These are phyloP conservation scores for Betta splendens DNA, from an alignment of 2,797 vertebrate species.

Conservation along the genomic window DNA sequence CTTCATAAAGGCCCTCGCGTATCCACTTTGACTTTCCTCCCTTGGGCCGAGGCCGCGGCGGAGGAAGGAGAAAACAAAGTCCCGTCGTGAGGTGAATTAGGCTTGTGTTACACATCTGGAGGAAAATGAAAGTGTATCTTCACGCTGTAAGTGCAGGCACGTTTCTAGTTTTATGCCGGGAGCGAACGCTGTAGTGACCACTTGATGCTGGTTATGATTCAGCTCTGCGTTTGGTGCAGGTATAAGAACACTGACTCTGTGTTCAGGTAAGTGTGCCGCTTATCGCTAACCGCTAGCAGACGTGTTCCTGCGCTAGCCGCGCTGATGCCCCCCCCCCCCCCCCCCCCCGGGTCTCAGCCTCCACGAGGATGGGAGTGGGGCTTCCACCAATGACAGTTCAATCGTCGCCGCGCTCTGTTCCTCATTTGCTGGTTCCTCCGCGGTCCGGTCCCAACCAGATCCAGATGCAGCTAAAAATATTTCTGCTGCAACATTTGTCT, in stretches of 20 bases:
- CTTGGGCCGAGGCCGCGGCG: slow-evolving; percentile 52
- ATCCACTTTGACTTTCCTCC: slow-evolving; percentile 63
- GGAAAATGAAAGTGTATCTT: slow-evolving; percentile 34
- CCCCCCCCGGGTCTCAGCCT: slow-evolving; percentile 25
- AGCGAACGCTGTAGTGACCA: slow-evolving; percentile 60
- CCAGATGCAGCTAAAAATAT: slow-evolving; percentile 87
- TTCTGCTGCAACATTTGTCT: slow-evolving; percentile 75
- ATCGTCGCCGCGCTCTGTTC: slow-evolving; percentile 87
- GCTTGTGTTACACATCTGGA: slow-evolving; percentile 60
- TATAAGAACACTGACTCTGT: slow-evolving; percentile 82
- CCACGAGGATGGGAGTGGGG: slow-evolving; percentile 78
- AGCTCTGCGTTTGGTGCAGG: slow-evolving; percentile 72
- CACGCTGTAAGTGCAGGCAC: slow-evolving; percentile 39
- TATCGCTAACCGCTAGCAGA: slow-evolving; percentile 81
- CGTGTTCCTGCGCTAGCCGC: slow-evolving; percentile 76
- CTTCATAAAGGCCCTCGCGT: slow-evolving; percentile 60
- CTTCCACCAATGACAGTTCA: slow-evolving; percentile 91
- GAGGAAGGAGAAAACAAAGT: slow-evolving; percentile 46
- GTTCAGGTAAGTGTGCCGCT: slow-evolving; percentile 80
- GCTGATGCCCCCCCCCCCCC: slow-evolving; percentile 62
- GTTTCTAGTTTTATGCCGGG: slow-evolving; percentile 44
- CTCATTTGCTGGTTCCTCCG: slow-evolving; percentile 88
- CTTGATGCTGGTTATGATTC: slow-evolving; percentile 81
- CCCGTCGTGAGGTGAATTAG: slow-evolving; percentile 60
- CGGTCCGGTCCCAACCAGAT: slow-evolving; percentile 85